phyloP scores from a whole-genome alignment of 1,140 invertebrate genomes.

The Psix sp. region DNA sequence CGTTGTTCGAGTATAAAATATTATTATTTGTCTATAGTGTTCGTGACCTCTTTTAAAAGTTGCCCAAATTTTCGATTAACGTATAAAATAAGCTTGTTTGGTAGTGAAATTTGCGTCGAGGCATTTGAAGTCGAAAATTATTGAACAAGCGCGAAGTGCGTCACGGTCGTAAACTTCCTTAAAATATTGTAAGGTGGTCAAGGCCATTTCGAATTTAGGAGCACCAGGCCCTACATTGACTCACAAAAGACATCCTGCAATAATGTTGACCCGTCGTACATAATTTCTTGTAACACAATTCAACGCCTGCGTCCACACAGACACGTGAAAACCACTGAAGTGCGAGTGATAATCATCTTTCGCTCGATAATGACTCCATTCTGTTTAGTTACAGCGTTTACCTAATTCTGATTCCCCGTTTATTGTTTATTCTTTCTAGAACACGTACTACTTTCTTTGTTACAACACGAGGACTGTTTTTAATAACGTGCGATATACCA shows the following conservation, averaged over 20 bases:
- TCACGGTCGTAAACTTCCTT: slow-evolving; percentile 34
- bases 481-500: slow-evolving; percentile 12
- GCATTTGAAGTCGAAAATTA: slow-evolving; percentile 1
- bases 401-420: slow-evolving; percentile 51
- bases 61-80: too few species aligned
- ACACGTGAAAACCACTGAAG: slow-evolving; percentile 43
- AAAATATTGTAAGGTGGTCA: slow-evolving; percentile 51
- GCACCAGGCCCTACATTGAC: slow-evolving; percentile 30
- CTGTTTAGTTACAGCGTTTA: slow-evolving; percentile 49
- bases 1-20: too few species aligned
- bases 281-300: slow-evolving; percentile 50
- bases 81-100: too few species aligned
- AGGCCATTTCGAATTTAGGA: slow-evolving; percentile 50
- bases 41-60: too few species aligned
- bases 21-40: too few species aligned
- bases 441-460: slow-evolving; percentile 52
- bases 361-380: slow-evolving; percentile 52
- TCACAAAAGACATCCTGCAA: slow-evolving; percentile 40
- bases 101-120: too few species aligned
- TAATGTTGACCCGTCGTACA: slow-evolving; percentile 41
- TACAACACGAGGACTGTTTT: slow-evolving; percentile 16
- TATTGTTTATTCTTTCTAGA: slow-evolving; percentile 51
- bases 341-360: slow-evolving; percentile 53
- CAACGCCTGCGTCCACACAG: slow-evolving; percentile 18
- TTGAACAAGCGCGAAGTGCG: slow-evolving; percentile 25